phyloP scores from a whole-genome alignment of 2,113 vertebrate species.

The Oplegnathus fasciatus region DNA sequence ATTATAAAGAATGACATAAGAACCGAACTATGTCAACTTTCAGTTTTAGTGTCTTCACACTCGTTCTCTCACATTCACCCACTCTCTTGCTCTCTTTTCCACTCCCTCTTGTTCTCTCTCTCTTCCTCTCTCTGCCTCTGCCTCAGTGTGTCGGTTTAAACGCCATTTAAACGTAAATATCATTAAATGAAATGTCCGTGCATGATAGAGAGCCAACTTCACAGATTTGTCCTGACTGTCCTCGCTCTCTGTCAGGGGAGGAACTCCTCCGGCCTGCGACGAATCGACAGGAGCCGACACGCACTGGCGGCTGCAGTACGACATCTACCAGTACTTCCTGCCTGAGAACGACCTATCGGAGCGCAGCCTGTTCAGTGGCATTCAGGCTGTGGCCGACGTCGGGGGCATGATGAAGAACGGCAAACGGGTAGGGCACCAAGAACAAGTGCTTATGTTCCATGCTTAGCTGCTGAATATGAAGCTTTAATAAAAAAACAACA shows the following conservation, averaged over 20 bases:
- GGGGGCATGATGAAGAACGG: conserved; percentile 81
- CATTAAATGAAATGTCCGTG: background rate
- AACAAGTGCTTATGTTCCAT: background rate
- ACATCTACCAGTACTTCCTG: conserved; percentile 94
- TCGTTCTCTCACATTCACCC: background rate
- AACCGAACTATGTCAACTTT: background rate
- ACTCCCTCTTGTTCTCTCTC: too few species aligned
- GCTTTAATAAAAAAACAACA: too few species aligned
- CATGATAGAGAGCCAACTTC: too few species aligned
- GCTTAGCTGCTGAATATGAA: background rate
- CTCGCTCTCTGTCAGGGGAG: conserved; percentile 79
- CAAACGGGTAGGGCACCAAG: conserved; percentile 80
- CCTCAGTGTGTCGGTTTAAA: background rate
- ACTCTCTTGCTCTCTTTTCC: background rate
- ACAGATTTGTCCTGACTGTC: background rate
- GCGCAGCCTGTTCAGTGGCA: conserved; percentile 81
- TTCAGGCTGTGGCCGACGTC: conserved; percentile 86
- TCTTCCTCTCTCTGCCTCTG: background rate
- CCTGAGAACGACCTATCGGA: conserved; percentile 89
- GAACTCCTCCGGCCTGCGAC: conserved; percentile 84
- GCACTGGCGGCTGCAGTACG: conserved; percentile 90
- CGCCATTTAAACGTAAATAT: background rate
- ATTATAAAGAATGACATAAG: background rate
- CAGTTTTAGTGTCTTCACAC: background rate
- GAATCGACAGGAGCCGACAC: conserved; percentile 61